Conservation (phyloP, 2,797 vertebrate genomes). For the Myotis pilosus region DNA sequence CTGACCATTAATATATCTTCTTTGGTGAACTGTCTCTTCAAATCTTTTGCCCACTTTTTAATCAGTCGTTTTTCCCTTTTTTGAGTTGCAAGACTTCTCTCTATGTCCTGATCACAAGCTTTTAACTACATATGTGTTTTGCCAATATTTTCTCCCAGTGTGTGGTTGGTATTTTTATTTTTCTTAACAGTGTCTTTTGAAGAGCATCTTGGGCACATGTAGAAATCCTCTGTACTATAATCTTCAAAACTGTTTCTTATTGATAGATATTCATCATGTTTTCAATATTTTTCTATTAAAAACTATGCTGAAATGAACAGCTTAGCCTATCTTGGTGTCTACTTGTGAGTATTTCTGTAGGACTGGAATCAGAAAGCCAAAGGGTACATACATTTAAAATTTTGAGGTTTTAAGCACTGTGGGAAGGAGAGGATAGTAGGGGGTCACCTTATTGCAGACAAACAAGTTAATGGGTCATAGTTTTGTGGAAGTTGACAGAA, state of each 20-base stretch:
- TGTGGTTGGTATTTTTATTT: background rate
- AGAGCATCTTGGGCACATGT: background rate
- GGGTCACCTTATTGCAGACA: background rate
- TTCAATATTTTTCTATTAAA: background rate
- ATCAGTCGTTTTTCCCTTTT: background rate
- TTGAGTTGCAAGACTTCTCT: background rate
- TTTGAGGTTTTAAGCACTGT: background rate
- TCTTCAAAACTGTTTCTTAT: background rate
- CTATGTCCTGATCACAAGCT: background rate
- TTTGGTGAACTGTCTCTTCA: background rate
- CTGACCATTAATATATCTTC: background rate
- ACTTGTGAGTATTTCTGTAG: background rate
- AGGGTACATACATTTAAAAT: background rate
- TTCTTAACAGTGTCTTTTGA: background rate
- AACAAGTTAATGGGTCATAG: background rate
- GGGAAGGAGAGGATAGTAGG: background rate
- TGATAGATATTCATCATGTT: background rate
- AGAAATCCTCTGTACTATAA: background rate
- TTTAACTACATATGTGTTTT: background rate
- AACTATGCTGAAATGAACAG: background rate
- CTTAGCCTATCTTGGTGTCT: background rate
- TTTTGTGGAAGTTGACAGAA: background rate
- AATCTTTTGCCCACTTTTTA: background rate
- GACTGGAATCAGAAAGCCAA: background rate
- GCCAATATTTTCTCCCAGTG: background rate